Conservation (phyloP, 2,888 invertebrate genomes). For the Microdon myrmicae region DNA sequence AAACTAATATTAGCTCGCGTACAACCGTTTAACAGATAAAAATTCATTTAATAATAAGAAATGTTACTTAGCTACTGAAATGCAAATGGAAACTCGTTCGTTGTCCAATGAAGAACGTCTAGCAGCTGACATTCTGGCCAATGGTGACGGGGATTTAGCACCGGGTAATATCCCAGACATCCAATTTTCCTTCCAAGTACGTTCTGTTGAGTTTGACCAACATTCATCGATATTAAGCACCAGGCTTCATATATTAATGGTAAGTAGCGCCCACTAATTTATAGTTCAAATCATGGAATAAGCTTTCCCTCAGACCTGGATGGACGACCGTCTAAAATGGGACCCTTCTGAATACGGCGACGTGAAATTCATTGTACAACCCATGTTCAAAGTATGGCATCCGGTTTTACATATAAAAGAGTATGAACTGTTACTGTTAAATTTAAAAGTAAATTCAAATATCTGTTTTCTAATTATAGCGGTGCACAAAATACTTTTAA, state of each 20-base stretch:
- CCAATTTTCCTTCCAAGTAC: conserved; percentile 59
- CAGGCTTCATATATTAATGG: conserved; percentile 66
- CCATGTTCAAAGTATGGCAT: conserved; percentile 57
- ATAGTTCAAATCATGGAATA: conserved; percentile 6
- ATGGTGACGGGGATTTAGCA: conserved; percentile 66
- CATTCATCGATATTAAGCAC: conserved; percentile 58
- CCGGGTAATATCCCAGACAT: conserved; percentile 57
- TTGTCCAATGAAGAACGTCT: conserved; percentile 69
- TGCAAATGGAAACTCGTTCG: conserved; percentile 56
- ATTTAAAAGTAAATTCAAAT: background rate
- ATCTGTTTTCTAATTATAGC: conserved; percentile 22
- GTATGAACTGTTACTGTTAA: conserved; percentile 5
- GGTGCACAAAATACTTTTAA: conserved; percentile 57
- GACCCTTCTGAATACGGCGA: conserved; percentile 70
- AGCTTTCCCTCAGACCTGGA: conserved; percentile 70
- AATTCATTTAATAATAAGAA: too few relatives aligned
- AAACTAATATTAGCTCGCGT: background rate
- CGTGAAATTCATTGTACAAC: conserved; percentile 59
- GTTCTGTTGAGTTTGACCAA: conserved; percentile 59
- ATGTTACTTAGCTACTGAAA: conserved; percentile 57
- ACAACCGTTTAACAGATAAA: background rate
- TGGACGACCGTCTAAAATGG: conserved; percentile 73
- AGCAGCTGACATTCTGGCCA: conserved; percentile 68
- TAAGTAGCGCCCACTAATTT: conserved; percentile 58
- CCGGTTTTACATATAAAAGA: conserved; percentile 52